Evolutionary conservation across 2,888 invertebrate species (phyloP).

Genomic region (Microchrysa polita): DNA sequence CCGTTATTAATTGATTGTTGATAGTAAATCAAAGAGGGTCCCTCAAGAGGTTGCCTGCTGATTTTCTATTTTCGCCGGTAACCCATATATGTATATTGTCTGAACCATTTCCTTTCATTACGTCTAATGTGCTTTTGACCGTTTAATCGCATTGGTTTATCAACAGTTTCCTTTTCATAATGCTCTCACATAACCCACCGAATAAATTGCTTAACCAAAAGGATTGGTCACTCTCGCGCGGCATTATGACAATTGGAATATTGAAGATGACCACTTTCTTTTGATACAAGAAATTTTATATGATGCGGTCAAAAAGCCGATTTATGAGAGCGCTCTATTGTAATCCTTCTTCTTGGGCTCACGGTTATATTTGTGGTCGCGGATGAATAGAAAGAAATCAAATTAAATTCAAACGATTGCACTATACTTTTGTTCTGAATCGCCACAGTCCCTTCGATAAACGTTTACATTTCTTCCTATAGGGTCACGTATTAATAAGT

Average conservation of each 20-base stretch:
- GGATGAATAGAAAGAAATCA: not conserved
- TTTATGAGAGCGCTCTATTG: not conserved
- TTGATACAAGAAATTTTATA: slow-evolving; percentile 1
- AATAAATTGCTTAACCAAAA: not conserved
- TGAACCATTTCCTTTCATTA: too few relatives aligned
- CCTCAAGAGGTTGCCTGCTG: not conserved
- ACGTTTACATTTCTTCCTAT: not conserved
- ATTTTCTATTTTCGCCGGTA: not conserved
- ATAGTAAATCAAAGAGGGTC: slow-evolving; percentile 46
- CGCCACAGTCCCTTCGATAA: not conserved
- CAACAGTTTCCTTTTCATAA: too few relatives aligned
- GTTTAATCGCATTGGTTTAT: slow-evolving; percentile 27
- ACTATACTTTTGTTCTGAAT: too few relatives aligned
- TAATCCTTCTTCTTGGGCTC: not conserved
- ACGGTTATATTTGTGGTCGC: not conserved
- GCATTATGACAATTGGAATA: not conserved
- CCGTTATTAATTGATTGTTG: slow-evolving; percentile 50
- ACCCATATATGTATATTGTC: not conserved
- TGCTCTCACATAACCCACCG: too few relatives aligned
- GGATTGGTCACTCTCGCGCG: not conserved
- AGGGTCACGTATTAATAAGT: not conserved
- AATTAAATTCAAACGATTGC: slow-evolving; percentile 8
- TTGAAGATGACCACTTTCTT: not conserved
- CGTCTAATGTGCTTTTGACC: slow-evolving; percentile 27
- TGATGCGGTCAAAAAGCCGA: slow-evolving; percentile 19